phyloP scores from a whole-genome alignment of 2,888 invertebrate genomes.

The Andrena praecox region DNA sequence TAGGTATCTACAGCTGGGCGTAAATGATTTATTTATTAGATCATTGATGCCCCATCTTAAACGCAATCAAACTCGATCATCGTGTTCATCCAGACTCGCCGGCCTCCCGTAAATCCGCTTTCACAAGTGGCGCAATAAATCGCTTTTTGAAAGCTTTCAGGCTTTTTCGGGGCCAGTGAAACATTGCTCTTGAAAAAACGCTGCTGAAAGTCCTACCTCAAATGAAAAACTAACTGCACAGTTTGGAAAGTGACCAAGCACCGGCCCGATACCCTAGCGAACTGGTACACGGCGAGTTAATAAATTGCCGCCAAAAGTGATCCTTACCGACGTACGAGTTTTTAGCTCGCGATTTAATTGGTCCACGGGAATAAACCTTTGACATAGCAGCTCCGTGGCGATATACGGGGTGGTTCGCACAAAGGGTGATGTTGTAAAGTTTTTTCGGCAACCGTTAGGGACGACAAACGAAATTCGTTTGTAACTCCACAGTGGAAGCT shows the following conservation, averaged over 20 bases:
- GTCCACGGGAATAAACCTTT: not conserved
- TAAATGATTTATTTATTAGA: not conserved
- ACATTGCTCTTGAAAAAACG: constrained; percentile 21
- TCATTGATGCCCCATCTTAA: constrained; percentile 2
- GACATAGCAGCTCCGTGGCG: not conserved
- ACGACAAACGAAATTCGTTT: no score
- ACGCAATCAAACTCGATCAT: constrained; percentile 2
- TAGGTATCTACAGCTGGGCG: not conserved
- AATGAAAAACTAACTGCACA: constrained; percentile 28
- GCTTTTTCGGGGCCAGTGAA: constrained; percentile 17
- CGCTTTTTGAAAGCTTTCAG: constrained; percentile 41
- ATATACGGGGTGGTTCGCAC: not conserved
- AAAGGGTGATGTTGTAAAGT: not conserved
- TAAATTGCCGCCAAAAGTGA: constrained; percentile 7
- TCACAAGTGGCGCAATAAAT: constrained; percentile 18
- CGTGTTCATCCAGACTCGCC: not conserved
- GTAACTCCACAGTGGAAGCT: no score
- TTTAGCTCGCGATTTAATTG: not conserved
- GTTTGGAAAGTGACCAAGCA: constrained; percentile 26
- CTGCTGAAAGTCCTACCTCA: constrained; percentile 5
- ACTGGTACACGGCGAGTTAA: constrained; percentile 12
- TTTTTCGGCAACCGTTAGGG: not conserved
- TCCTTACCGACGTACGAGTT: constrained; percentile 1
- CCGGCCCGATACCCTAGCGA: constrained; percentile 12
- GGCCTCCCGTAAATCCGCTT: constrained; percentile 31